Evolutionary conservation across 2,797 vertebrate genomes (phyloP).

Genomic region (Dicrostonyx torquatus): DNA sequence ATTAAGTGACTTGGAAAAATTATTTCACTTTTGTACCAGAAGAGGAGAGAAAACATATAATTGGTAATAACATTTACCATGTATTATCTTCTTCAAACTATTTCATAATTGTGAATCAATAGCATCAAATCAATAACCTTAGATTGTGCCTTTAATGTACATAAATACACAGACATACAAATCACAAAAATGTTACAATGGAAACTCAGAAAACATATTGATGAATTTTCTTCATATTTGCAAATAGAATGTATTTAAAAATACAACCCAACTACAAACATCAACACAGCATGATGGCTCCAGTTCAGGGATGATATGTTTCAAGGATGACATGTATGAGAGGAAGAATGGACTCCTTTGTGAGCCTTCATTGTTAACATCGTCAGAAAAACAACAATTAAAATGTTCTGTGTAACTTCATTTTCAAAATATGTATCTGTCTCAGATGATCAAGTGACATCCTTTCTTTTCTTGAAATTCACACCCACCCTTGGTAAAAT

Average conservation of each 20-base stretch:
- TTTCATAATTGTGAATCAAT: slow-evolving; percentile 22
- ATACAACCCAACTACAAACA: neutral
- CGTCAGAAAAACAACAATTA: slow-evolving; percentile 14
- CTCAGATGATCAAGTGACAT: slow-evolving; percentile 56
- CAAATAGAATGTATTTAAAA: slow-evolving; percentile 36
- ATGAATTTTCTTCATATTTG: neutral
- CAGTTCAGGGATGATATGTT: neutral
- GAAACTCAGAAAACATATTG: neutral
- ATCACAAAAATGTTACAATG: neutral
- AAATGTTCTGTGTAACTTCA: slow-evolving; percentile 72
- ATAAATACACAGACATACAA: neutral
- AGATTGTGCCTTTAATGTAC: neutral
- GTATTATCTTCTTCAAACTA: neutral
- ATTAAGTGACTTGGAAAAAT: slow-evolving; percentile 27
- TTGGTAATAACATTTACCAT: neutral
- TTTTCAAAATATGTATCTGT: slow-evolving; percentile 83
- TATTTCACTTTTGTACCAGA: neutral
- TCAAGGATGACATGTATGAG: neutral
- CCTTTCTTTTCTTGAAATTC: slow-evolving; percentile 37
- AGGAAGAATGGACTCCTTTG: neutral
- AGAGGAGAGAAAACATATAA: neutral
- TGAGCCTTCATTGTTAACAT: neutral
- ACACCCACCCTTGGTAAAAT: neutral
- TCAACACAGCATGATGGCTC: neutral
- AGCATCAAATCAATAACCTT: neutral